Evolutionary conservation across 2,113 vertebrate genomes (phyloP), one percentile per base, ranked within the genome.

Genomic region (Xenus cinereus): DNA sequence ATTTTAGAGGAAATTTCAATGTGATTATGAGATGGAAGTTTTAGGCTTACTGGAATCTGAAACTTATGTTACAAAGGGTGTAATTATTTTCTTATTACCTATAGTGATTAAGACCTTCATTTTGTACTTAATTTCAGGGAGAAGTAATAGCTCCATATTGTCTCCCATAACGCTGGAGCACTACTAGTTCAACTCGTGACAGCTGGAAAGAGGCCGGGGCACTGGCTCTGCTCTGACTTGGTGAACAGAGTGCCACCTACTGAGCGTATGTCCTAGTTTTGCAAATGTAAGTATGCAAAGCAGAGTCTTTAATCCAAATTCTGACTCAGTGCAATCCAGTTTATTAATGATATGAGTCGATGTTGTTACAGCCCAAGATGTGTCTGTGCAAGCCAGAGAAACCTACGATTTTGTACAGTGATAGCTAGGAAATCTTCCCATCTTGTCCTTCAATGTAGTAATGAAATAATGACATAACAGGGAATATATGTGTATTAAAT

Each of bases 381-480:
- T 87, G 93, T 62, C 90, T 69, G 59, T 92, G 66, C 87, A 96
- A 90, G 93, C 39, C 62, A 59, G 64, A 96, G 95, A 96, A 95
- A 88, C 26, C 35, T 74, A 72, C 78, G 75, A 86, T 92, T 94
- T 94, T 89, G 30, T 78, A 79, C 59, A 86, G 77, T 81, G 94
- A 94, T 91, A 94, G 86, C 51, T 71, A 95, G 93, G 94, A 97
- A 94, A 94, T 73, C 60, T 96, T 96, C 73, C 83, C 69, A 48
- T 87, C 88, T 91, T 86, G 51, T 82, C 33, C 37, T 96, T 89
- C 84, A 87, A 64, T 93, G 95, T 86, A 95, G 95, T 92, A 95
- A 94, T 91, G 84, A 95, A 97, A 93, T 89, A 94, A 96, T 76
- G 54, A 97, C 2, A 33, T 95, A 95, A 96, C 60, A 92, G 76